phyloP scores from a whole-genome alignment of 2,113 vertebrate genomes.

The Triplophysa tibetana region DNA sequence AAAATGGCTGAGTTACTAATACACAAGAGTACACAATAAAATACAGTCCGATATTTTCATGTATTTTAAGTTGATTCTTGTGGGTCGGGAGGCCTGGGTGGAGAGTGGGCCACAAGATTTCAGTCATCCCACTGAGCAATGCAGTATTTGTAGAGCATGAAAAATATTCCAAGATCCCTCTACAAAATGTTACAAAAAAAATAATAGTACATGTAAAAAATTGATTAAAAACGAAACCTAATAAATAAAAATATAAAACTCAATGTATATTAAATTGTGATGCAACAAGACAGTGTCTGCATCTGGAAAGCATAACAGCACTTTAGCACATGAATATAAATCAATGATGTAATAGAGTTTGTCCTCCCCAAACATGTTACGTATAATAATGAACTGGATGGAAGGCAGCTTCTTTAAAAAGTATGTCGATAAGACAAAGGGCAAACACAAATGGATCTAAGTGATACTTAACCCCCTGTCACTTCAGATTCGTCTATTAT shows the following conservation, averaged over 20 bases:
- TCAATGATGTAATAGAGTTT: conserved; percentile 25
- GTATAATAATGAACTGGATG: conserved; percentile 4
- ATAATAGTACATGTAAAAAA: too few species aligned
- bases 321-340: conserved; percentile 10
- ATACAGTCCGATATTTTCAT: too few species aligned
- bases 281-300: not conserved
- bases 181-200: not conserved
- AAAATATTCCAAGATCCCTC: not conserved
- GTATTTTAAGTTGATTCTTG: too few species aligned
- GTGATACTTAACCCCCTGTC: conserved; percentile 52
- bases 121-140: too few species aligned
- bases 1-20: too few species aligned
- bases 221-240: too few species aligned
- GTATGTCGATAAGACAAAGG: conserved; percentile 41
- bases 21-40: too few species aligned
- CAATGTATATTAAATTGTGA: not conserved
- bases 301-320: conserved; percentile 5
- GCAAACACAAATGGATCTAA: conserved; percentile 44
- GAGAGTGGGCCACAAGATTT: too few species aligned
- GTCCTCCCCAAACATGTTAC: conserved; percentile 1
- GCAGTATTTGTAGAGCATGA: not conserved
- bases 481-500: conserved; percentile 68
- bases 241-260: not conserved
- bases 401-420: conserved; percentile 21
- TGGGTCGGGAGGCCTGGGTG: too few species aligned